A percentile compares a stretch with the other conserved stretches of the same genome.
These are phyloP conservation scores for Lasioglossum figueresi DNA, from an alignment of 2,888 invertebrate species.

Conservation along the genomic window DNA sequence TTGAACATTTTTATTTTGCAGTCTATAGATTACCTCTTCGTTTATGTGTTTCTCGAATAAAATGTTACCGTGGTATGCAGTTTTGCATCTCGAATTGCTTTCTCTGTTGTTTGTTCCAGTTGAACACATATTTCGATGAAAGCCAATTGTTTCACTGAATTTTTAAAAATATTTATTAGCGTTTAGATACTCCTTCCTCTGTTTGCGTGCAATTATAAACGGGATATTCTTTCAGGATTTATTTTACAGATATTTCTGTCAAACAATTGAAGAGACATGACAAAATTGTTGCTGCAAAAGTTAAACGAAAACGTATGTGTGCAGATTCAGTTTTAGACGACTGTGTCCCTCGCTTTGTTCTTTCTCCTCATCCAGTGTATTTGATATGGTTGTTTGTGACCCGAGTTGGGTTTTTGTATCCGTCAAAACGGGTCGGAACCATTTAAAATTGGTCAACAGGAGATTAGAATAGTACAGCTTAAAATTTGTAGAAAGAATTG, in stretches of 20 bases:
- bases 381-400: background rate
- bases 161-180: background rate
- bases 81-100: no score
- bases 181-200: background rate
- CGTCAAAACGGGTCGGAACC: background rate
- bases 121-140: no score
- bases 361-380: conserved; percentile 2
- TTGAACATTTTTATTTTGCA: no score
- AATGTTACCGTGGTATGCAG: no score
- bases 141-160: background rate
- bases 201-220: background rate
- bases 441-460: background rate
- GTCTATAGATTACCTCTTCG: no score
- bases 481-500: no score
- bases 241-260: background rate
- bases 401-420: background rate
- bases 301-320: background rate
- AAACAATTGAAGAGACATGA: background rate
- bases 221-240: background rate
- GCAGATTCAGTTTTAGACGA: background rate
- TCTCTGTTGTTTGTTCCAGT: no score
- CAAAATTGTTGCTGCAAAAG: background rate
- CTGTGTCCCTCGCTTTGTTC: conserved; percentile 16
- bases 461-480: background rate
- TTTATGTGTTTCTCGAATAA: no score